Evolutionary conservation across 2,113 vertebrate genomes (phyloP).

Genomic region (Glaucomys volans): DNA sequence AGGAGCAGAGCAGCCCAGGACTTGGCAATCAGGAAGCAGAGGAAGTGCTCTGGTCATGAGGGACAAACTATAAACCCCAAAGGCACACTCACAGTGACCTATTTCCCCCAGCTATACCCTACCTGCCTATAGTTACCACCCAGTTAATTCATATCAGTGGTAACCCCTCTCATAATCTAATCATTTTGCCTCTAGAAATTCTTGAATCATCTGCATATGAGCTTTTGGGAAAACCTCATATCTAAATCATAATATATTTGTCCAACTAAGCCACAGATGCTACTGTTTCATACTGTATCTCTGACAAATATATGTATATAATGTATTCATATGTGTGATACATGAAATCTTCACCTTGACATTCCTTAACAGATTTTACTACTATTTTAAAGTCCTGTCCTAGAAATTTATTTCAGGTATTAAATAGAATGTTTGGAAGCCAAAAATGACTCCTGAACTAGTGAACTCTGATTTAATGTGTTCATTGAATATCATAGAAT

Average conservation of each 20-base stretch:
- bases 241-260: not conserved
- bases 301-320: not conserved
- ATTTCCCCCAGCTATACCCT: too few relatives aligned
- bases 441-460: not conserved
- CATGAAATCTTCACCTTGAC: not conserved
- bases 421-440: constrained; percentile 19
- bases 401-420: constrained; percentile 11
- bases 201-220: too few relatives aligned
- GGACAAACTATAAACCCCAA: too few relatives aligned
- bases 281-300: not conserved
- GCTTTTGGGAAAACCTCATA: too few relatives aligned
- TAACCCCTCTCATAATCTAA: too few relatives aligned
- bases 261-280: not conserved
- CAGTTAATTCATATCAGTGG: too few relatives aligned
- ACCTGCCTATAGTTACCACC: too few relatives aligned
- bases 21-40: too few relatives aligned
- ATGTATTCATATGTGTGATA: not conserved
- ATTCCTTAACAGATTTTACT: not conserved
- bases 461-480: not conserved
- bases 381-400: not conserved
- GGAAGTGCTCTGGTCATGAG: too few relatives aligned
- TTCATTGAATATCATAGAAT: not conserved
- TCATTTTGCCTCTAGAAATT: too few relatives aligned
- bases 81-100: too few relatives aligned
- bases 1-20: too few relatives aligned